Conservation (phyloP, 2,888 invertebrate genomes). For the Hyposoter didymator region DNA sequence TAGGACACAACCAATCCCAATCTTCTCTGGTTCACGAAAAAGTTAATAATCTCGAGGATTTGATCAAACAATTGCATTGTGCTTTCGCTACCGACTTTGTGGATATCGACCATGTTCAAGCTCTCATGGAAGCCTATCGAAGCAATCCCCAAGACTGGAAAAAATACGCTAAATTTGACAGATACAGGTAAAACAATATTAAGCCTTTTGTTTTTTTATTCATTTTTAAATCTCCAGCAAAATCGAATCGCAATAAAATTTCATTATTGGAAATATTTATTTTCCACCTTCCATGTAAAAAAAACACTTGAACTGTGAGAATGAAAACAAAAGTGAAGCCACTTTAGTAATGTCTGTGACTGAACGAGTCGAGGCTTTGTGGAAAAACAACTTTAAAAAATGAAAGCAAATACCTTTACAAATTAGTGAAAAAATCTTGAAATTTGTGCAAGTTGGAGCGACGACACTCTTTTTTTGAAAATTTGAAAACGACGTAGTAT, state of each 20-base stretch:
- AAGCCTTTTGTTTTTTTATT: slow-evolving; percentile 9
- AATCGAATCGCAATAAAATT: not conserved
- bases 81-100: slow-evolving; percentile 93
- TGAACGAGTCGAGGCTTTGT: no score
- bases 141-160: slow-evolving; percentile 96
- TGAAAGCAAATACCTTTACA: not conserved
- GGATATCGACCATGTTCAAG: slow-evolving; percentile 95
- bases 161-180: slow-evolving; percentile 97
- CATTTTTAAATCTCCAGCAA: slow-evolving; percentile 1
- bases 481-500: no score
- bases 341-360: no score
- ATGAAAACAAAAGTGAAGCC: no score
- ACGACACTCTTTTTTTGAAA: no score
- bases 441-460: no score
- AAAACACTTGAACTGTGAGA: no score
- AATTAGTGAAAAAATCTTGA: not conserved
- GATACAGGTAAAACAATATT: slow-evolving; percentile 88
- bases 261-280: not conserved
- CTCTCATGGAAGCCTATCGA: slow-evolving; percentile 92
- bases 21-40: slow-evolving; percentile 62
- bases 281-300: no score
- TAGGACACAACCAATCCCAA: slow-evolving; percentile 46
- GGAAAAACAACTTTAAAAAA: no score
- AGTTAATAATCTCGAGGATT: slow-evolving; percentile 85
- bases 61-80: slow-evolving; percentile 89